These are phyloP conservation scores for Xanthorhoe spadicearia DNA, from an alignment of 2,888 invertebrate genomes.

Conservation along the genomic window DNA sequence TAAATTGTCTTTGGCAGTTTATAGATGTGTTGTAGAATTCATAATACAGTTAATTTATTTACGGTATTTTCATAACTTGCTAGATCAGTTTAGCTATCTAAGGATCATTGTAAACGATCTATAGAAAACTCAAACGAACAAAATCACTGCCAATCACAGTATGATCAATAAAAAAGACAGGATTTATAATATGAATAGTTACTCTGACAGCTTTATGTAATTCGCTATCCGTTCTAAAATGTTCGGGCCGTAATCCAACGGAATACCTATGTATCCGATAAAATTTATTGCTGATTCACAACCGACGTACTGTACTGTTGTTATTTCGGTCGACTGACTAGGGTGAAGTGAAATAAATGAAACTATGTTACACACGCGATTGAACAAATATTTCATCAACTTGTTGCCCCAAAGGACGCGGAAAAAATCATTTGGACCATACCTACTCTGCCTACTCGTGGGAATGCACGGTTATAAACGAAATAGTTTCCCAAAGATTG, in stretches of 20 bases:
- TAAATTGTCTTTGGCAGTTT: too few relatives aligned
- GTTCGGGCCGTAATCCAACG: constrained; percentile 36
- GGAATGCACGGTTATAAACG: constrained; percentile 40
- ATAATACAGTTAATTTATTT: too few relatives aligned
- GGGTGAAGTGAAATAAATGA: constrained; percentile 82
- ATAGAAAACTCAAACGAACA: too few relatives aligned
- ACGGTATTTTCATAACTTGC: too few relatives aligned
- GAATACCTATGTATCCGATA: constrained; percentile 55
- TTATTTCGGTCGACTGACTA: constrained; percentile 78
- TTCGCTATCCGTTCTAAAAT: constrained; percentile 22
- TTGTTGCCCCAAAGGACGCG: constrained; percentile 74
- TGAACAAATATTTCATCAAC: constrained; percentile 83
- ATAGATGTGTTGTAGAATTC: too few relatives aligned
- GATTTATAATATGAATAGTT: background rate
- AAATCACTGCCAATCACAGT: too few relatives aligned
- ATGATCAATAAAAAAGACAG: background rate
- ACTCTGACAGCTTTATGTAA: constrained; percentile 6
- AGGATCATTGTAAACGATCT: too few relatives aligned
- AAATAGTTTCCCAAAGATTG: constrained; percentile 19
- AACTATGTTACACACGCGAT: constrained; percentile 80
- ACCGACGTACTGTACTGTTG: constrained; percentile 70
- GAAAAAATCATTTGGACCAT: constrained; percentile 64
- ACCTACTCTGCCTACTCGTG: constrained; percentile 52
- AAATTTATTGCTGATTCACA: constrained; percentile 78
- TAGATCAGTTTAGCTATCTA: too few relatives aligned